Evolutionary conservation across 2,797 vertebrate genomes (phyloP).

Genomic region (Triplophysa bombifrons): DNA sequence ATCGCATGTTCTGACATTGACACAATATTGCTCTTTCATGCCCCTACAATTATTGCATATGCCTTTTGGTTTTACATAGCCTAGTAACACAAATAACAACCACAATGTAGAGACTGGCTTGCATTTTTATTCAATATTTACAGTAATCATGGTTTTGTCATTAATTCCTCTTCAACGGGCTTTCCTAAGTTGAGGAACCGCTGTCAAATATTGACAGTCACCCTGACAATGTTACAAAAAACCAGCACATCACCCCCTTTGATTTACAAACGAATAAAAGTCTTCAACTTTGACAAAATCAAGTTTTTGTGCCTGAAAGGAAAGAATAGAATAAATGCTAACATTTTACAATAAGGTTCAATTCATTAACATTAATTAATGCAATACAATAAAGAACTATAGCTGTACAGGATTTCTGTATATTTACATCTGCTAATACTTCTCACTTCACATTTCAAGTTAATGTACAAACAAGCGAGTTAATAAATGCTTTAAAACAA

Average conservation of each 20-base stretch:
- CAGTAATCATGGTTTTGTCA: conserved; percentile 60
- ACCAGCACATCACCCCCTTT: conserved; percentile 23
- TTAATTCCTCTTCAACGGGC: conserved; percentile 41
- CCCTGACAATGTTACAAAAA: conserved; percentile 63
- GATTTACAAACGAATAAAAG: neutral
- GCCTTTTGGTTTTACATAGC: no score
- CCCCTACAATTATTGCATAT: no score
- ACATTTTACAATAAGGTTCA: neutral
- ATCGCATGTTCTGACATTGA: no score
- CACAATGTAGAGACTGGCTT: conserved; percentile 50
- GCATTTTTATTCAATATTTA: conserved; percentile 67
- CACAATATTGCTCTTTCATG: no score
- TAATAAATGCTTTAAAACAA: neutral
- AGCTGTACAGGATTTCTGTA: neutral
- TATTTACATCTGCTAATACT: neutral
- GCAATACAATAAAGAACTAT: neutral
- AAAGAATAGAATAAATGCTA: conserved; percentile 40
- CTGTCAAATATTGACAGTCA: conserved; percentile 80
- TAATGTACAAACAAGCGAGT: neutral
- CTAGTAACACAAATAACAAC: conserved; percentile 4
- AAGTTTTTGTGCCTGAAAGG: conserved; percentile 21
- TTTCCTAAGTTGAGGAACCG: conserved; percentile 58
- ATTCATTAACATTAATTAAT: neutral
- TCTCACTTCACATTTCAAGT: neutral
- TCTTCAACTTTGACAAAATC: conserved; percentile 34